These are phyloP conservation scores for Cerceris rybyensis DNA, from an alignment of 2,888 invertebrate genomes.

Conservation along the genomic window DNA sequence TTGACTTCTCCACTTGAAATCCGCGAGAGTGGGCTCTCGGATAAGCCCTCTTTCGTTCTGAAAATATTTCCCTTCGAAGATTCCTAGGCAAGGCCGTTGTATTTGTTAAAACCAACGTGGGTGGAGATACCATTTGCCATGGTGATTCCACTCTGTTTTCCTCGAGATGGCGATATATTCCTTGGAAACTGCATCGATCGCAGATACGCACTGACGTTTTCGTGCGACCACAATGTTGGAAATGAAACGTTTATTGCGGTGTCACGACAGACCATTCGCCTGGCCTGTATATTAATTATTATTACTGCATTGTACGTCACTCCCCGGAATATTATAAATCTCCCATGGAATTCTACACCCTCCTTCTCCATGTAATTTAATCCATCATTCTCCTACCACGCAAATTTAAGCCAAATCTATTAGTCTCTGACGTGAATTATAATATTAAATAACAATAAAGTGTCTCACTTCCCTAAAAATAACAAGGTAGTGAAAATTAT, in stretches of 20 bases:
- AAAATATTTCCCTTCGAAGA: too few species aligned
- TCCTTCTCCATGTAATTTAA: background rate
- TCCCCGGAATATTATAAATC: background rate
- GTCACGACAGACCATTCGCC: background rate
- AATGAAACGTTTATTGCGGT: conserved; percentile 7
- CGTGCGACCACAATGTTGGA: background rate
- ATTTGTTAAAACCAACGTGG: background rate
- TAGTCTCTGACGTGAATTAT: too few species aligned
- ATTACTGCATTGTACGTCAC: background rate
- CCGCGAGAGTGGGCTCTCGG: too few species aligned
- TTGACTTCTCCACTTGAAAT: too few species aligned
- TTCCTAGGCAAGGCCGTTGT: too few species aligned
- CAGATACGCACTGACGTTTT: conserved; percentile 5
- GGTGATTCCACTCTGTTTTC: conserved; percentile 1
- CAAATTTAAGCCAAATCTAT: too few species aligned
- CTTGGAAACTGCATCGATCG: conserved; percentile 18
- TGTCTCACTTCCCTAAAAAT: too few species aligned
- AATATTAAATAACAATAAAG: too few species aligned
- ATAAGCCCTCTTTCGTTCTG: too few species aligned
- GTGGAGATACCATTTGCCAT: background rate
- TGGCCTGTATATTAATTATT: background rate
- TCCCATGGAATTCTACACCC: background rate
- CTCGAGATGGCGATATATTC: background rate
- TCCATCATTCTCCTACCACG: background rate
- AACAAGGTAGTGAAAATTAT: too few species aligned